Evolutionary conservation across 1,140 invertebrate genomes (phyloP).

Genomic region (Pseudomyrmex pallidus): DNA sequence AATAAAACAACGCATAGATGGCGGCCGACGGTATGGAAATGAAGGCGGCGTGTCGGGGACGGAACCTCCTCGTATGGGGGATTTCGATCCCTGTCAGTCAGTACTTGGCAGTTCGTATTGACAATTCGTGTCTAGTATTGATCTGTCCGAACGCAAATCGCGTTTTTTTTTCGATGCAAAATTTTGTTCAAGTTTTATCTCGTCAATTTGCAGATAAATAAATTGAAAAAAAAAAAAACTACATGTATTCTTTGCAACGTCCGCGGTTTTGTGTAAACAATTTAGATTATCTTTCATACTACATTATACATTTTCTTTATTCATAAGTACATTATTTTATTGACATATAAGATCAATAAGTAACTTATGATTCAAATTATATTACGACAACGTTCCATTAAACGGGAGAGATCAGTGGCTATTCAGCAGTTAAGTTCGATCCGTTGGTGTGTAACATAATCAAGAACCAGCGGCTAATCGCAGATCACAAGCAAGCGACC

Average conservation of each 20-base stretch:
- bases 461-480: slow-evolving; percentile 30
- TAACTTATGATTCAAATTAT: neutral
- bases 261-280: too few species aligned
- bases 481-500: neutral
- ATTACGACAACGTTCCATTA: neutral
- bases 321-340: too few species aligned
- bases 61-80: neutral
- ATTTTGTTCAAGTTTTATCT: too few species aligned
- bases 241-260: too few species aligned
- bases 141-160: neutral
- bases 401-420: neutral
- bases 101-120: neutral
- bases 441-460: slow-evolving; percentile 18
- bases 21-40: slow-evolving; percentile 53
- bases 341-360: too few species aligned
- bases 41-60: neutral
- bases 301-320: too few species aligned
- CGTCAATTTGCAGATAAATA: too few species aligned
- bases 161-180: neutral
- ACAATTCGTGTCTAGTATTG: neutral
- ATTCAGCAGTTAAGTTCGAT: slow-evolving; percentile 2
- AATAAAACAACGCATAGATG: slow-evolving; percentile 38
- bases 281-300: too few species aligned
- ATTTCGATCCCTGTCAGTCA: slow-evolving; percentile 13
- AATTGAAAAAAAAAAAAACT: too few species aligned